Conservation (phyloP, 1,140 invertebrate genomes). For the Chionoecetes opilio region DNA sequence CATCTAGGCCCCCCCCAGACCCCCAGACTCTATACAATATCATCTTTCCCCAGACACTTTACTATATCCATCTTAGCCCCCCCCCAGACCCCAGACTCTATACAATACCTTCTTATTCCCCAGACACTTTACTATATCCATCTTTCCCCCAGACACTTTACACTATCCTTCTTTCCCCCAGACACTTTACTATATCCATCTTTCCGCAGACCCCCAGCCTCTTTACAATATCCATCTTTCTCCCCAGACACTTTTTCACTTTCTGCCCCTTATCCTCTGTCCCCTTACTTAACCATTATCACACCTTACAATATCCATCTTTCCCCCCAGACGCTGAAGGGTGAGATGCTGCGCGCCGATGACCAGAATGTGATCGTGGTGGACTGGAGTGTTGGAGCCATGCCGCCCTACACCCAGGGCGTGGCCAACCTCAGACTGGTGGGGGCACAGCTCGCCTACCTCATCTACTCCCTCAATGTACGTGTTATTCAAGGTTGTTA, state of each 20-base stretch:
- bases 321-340: conserved; percentile 85
- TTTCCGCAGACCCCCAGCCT: no score
- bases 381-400: conserved; percentile 93
- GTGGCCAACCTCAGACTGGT: conserved; percentile 95
- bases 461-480: conserved; percentile 86
- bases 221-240: no score
- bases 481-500: no score
- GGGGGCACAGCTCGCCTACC: conserved; percentile 91
- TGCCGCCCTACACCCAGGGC: conserved; percentile 94
- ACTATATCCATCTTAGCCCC: no score
- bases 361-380: conserved; percentile 91
- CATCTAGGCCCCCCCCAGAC: no score
- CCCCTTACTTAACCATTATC: neutral
- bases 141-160: neutral
- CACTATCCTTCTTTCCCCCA: neutral
- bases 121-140: no score
- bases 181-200: no score
- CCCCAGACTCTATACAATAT: no score
- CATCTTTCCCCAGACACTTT: neutral
- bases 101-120: no score
- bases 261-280: no score
- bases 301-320: conserved; percentile 75
- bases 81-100: no score
- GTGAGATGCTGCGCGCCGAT: conserved; percentile 87
- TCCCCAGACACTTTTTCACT: no score